phyloP scores from a whole-genome alignment of 2,888 invertebrate genomes.

The Ichneumoninae sp. region DNA sequence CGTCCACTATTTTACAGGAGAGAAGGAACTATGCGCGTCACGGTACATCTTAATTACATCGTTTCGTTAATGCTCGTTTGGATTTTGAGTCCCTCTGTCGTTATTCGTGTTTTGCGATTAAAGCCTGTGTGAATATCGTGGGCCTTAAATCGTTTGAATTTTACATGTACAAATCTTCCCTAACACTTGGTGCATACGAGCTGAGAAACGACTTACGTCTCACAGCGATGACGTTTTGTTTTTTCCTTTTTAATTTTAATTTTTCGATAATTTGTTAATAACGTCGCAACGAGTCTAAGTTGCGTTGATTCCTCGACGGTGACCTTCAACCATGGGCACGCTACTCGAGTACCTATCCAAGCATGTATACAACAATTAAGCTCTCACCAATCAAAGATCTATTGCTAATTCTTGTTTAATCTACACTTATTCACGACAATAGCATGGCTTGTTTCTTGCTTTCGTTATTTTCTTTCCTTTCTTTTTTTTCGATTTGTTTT shows the following conservation, averaged over 20 bases:
- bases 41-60: constrained; percentile 37
- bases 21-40: constrained; percentile 53
- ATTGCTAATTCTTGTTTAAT: constrained; percentile 61
- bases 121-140: constrained; percentile 18
- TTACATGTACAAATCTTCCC: constrained; percentile 50
- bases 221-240: constrained; percentile 31
- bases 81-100: constrained; percentile 30
- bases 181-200: constrained; percentile 56
- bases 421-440: constrained; percentile 62
- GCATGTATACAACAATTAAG: constrained; percentile 69
- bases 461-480: constrained; percentile 34
- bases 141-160: constrained; percentile 3
- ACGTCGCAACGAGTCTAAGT: constrained; percentile 31
- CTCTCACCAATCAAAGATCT: constrained; percentile 69
- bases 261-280: constrained; percentile 24
- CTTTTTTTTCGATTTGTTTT: constrained; percentile 25
- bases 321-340: constrained; percentile 45
- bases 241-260: neutral
- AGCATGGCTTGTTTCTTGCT: constrained; percentile 58
- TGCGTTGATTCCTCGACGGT: constrained; percentile 6
- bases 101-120: constrained; percentile 1
- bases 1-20: constrained; percentile 10
- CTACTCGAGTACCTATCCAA: constrained; percentile 60
- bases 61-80: constrained; percentile 18
- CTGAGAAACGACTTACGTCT: constrained; percentile 49